phyloP scores from a whole-genome alignment of 1,140 invertebrate species.

The Campodea augens region DNA sequence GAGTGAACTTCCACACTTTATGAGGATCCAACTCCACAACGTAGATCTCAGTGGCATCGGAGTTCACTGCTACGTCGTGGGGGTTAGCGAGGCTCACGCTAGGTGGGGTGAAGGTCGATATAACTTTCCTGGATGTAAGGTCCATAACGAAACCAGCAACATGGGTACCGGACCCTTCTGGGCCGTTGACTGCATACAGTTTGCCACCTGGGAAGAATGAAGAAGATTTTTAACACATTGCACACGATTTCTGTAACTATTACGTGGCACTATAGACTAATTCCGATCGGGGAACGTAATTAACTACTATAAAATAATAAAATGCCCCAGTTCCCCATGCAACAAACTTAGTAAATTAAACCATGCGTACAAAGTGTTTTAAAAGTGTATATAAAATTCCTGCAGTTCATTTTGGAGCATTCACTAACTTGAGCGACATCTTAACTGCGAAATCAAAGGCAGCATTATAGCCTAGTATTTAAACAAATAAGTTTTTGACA shows the following conservation, averaged over 20 bases:
- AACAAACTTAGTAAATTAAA: too few species aligned
- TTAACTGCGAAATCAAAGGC: too few species aligned
- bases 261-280: too few species aligned
- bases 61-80: conserved; percentile 49
- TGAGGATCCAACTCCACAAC: conserved; percentile 49
- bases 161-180: conserved; percentile 10
- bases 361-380: neutral
- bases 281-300: too few species aligned
- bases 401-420: conserved; percentile 12
- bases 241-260: neutral
- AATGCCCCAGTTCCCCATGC: too few species aligned
- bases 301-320: too few species aligned
- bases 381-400: conserved; percentile 3
- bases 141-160: conserved; percentile 48
- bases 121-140: conserved; percentile 32
- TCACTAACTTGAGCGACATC: too few species aligned
- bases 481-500: too few species aligned
- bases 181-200: conserved; percentile 30
- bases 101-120: conserved; percentile 37
- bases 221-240: conserved; percentile 7
- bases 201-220: conserved; percentile 21
- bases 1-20: conserved; percentile 44
- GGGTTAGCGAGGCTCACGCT: conserved; percentile 39
- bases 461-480: too few species aligned
- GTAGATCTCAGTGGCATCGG: conserved; percentile 45